Percentiles rank a stretch among this genome's conserved stretches.
These are phyloP conservation scores for Anarrhichthys ocellatus DNA, from an alignment of 2,113 vertebrate species.

Conservation along the genomic window DNA sequence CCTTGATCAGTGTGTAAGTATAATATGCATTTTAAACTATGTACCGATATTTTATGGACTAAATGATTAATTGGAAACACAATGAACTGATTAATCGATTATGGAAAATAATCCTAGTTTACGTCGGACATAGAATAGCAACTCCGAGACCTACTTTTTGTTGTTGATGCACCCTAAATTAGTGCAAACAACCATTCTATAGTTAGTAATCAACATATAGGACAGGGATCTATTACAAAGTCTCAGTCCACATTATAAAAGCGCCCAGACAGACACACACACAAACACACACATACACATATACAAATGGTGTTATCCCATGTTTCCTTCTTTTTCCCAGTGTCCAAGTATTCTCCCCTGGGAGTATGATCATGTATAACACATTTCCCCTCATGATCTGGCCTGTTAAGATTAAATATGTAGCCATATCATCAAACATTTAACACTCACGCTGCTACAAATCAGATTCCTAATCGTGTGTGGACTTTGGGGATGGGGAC, in stretches of 20 bases:
- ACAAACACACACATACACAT: not conserved
- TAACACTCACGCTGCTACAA: slow-evolving; percentile 59
- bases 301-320: slow-evolving; percentile 23
- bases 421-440: slow-evolving; percentile 75
- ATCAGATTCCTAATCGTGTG: slow-evolving; percentile 58
- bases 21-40: not conserved
- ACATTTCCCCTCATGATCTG: slow-evolving; percentile 68
- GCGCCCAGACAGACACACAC: not conserved
- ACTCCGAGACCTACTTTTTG: not conserved
- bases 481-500: slow-evolving; percentile 29
- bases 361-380: slow-evolving; percentile 62
- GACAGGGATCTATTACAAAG: slow-evolving; percentile 5
- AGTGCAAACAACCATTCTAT: not conserved
- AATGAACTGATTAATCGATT: not conserved
- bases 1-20: not conserved
- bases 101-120: not conserved
- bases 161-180: not conserved
- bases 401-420: slow-evolving; percentile 71
- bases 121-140: not conserved
- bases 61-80: not conserved
- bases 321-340: slow-evolving; percentile 32
- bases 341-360: slow-evolving; percentile 43
- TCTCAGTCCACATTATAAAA: slow-evolving; percentile 14
- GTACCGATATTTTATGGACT: not conserved
- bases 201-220: not conserved